Conservation (phyloP, 2,113 vertebrate species). For the Sinocyclocheilus maitianheensis region DNA sequence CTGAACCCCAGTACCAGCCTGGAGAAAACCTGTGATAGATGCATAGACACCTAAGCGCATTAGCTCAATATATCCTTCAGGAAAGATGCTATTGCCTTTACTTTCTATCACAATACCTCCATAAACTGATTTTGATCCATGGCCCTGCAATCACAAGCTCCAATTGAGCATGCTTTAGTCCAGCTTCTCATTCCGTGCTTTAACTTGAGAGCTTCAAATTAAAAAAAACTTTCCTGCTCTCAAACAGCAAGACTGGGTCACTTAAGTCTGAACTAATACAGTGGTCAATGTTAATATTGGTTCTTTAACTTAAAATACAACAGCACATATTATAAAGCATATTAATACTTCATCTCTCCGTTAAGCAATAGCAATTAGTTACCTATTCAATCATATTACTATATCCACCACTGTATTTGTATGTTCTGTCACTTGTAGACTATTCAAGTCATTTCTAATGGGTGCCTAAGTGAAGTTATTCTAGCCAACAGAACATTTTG, state of each 20-base stretch:
- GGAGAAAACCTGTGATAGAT: conserved; percentile 85
- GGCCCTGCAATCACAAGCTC: neutral
- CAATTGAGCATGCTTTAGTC: neutral
- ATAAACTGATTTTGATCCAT: conserved; percentile 14
- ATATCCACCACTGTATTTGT: neutral
- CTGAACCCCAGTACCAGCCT: conserved; percentile 97
- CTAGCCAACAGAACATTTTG: neutral
- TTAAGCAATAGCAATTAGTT: neutral
- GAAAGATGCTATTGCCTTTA: conserved; percentile 22
- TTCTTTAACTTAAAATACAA: neutral
- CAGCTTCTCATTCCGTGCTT: neutral
- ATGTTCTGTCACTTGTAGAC: neutral
- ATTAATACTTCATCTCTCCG: neutral
- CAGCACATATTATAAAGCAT: neutral
- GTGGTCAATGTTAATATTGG: neutral
- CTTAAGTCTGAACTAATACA: neutral
- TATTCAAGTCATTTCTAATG: neutral
- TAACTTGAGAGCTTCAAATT: neutral
- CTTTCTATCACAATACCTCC: conserved; percentile 14
- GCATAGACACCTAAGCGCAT: neutral
- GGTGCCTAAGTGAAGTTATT: neutral
- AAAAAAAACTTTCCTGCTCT: neutral
- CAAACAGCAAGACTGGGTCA: neutral
- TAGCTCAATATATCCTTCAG: conserved; percentile 18
- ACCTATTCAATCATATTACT: neutral